Conservation (phyloP, 2,113 vertebrate species). For the Odontophorus gujanensis region DNA sequence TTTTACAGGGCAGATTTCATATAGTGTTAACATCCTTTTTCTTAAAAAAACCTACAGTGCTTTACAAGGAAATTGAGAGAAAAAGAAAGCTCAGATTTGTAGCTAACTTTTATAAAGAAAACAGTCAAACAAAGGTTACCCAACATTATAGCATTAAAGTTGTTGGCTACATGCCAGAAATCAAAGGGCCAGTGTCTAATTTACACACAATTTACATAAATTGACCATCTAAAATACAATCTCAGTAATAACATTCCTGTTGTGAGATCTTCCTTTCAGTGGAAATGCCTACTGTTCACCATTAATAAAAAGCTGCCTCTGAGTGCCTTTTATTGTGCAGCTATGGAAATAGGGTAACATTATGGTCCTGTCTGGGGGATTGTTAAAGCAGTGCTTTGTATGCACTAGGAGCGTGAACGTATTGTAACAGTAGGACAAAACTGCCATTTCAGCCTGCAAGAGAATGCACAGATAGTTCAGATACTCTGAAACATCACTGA, state of each 20-base stretch:
- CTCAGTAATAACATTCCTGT: neutral
- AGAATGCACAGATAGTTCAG: neutral
- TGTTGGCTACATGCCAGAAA: constrained; percentile 23
- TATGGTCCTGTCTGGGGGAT: accelerated
- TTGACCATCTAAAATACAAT: neutral
- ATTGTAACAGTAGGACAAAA: neutral
- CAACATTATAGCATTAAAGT: constrained; percentile 1
- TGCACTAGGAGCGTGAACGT: accelerated
- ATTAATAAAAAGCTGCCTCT: neutral
- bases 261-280: neutral
- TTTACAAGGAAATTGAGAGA: constrained; percentile 11
- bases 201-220: constrained; percentile 52
- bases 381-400: accelerated
- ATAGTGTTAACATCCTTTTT: neutral
- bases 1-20: constrained; percentile 11
- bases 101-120: constrained; percentile 42
- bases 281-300: neutral
- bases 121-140: constrained; percentile 14
- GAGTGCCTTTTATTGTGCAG: neutral
- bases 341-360: neutral
- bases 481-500: neutral
- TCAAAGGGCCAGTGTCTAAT: neutral
- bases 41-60: neutral
- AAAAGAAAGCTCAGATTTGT: constrained; percentile 21
- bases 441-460: neutral